Conservation (phyloP, 2,797 vertebrate species). For the Peromyscus nudipes region DNA sequence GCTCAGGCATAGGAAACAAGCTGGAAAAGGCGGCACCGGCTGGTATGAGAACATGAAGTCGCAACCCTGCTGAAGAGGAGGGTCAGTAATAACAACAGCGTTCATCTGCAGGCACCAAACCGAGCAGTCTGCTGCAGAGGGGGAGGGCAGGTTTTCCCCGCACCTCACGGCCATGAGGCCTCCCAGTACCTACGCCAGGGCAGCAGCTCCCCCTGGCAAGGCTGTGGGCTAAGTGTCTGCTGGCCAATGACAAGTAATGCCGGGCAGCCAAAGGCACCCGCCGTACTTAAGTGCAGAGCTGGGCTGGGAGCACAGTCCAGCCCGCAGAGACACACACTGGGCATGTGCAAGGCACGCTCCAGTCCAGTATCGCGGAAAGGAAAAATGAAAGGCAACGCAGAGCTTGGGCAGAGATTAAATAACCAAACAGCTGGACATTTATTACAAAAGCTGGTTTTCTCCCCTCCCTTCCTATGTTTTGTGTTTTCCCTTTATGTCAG, state of each 20-base stretch:
- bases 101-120: neutral
- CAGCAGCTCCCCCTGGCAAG: neutral
- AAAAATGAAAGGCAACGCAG: neutral
- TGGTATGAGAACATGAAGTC: neutral
- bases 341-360: neutral
- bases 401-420: slow-evolving; percentile 45
- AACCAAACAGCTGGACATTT: neutral
- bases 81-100: neutral
- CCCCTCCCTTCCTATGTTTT: slow-evolving; percentile 62
- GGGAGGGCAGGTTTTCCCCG: neutral
- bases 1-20: neutral
- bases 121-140: neutral
- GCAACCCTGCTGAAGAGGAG: neutral
- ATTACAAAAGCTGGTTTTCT: slow-evolving; percentile 72
- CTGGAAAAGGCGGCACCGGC: neutral
- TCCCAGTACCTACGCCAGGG: neutral
- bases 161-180: slow-evolving; percentile 14
- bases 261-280: neutral
- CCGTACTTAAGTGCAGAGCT: neutral
- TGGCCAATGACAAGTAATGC: neutral
- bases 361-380: neutral
- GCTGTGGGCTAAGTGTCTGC: neutral
- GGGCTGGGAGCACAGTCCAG: neutral
- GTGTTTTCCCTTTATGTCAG: slow-evolving; percentile 75
- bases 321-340: neutral